Evolutionary conservation across 2,888 invertebrate species (phyloP).

Genomic region (Halictus ligatus): DNA sequence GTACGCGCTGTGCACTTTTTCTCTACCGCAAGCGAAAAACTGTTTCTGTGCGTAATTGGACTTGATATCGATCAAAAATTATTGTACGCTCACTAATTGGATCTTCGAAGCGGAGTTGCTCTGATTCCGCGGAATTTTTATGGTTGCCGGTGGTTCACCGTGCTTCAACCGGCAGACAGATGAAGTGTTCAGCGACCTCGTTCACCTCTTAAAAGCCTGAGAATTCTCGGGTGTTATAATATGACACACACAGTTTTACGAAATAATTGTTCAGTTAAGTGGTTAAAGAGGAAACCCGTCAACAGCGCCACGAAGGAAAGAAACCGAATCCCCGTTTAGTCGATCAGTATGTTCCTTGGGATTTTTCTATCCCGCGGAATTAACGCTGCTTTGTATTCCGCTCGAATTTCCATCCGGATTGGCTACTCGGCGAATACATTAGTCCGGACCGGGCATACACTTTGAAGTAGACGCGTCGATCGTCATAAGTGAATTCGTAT

Average conservation of each 20-base stretch:
- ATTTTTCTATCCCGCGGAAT: neutral
- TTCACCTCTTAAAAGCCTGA: neutral
- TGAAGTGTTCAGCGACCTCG: neutral
- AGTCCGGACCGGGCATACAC: conserved; percentile 22
- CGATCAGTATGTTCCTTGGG: neutral
- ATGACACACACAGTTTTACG: too few species aligned
- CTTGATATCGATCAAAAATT: neutral
- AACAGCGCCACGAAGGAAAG: neutral
- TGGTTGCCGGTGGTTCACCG: neutral
- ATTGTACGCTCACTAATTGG: neutral
- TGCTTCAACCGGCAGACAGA: neutral
- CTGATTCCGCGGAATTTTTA: neutral
- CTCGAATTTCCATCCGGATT: conserved; percentile 15
- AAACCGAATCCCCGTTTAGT: neutral
- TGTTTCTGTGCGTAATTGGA: neutral
- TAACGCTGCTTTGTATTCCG: neutral
- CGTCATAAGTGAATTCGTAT: conserved; percentile 79
- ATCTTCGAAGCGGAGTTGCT: neutral
- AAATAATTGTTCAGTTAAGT: too few species aligned
- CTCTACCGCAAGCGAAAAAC: neutral
- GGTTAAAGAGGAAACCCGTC: neutral
- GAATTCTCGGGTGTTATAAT: too few species aligned
- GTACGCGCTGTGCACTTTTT: neutral
- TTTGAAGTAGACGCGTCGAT: conserved; percentile 73
- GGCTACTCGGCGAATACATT: conserved; percentile 37